Evolutionary conservation across 2,113 vertebrate genomes (phyloP), one percentile per base, ranked within the genome.

Genomic region (Zosterops japonicus): DNA sequence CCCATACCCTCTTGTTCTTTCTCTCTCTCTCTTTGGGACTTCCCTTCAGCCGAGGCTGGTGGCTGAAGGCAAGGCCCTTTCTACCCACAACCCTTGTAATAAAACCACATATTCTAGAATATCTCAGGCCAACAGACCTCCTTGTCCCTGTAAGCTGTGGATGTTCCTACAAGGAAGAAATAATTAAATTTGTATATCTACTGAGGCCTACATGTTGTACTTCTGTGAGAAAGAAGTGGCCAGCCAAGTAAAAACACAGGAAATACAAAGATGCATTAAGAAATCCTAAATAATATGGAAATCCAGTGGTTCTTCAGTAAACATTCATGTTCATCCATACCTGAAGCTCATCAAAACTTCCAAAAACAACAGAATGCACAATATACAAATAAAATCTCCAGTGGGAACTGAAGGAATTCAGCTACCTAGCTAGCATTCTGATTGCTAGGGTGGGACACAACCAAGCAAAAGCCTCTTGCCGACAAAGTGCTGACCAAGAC

Each of bases 351-450:
- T 18, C 44, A 69, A 41, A 17, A 59, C 18, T 28, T 69, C 35
- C 1, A 1, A 41, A 47, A 59, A 59, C 23, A 59, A 81, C 0
- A 0, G 29, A 69, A 28, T 11, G 18, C 18, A n/a, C 42, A 57
- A 41, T 22, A 49, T 18, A 49, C 10, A 69, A 81, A 39, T 33
- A 33, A 57, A 49, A 41, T 41, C n/a, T 72, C 19, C 64, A 49
- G 36, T 33, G n/a, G 33, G 16, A 60, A 78, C 36, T 70, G 42
- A 25, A 91, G 11, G n/a, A 78, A 85, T 33, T 85, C 55, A 56
- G 56, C 17, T 60, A n/a, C 46, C 21, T 42, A 60, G 27, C 17
- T 44, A 47, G 29, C 3, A 4, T 53, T 83, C 53, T 49, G 42
- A 69, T n/a, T 69, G 44, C 18, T 22, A 57, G 28, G 22, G 42